phyloP scores from a whole-genome alignment of 2,797 vertebrate genomes.

The Centropyge bicolor region DNA sequence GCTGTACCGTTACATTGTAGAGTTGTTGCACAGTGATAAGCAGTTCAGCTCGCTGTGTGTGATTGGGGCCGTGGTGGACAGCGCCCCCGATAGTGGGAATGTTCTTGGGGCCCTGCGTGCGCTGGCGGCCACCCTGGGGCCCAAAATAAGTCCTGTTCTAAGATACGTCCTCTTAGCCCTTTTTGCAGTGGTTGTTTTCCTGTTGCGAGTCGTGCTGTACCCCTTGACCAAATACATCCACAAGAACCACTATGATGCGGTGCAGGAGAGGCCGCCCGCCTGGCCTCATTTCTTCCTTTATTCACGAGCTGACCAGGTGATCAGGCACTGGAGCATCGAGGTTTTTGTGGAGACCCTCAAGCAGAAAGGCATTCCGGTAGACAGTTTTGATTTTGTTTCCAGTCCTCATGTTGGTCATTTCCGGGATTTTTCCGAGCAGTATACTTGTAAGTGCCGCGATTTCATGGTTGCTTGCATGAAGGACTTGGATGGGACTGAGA shows the following conservation, averaged over 20 bases:
- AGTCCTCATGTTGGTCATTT: slow-evolving; percentile 92
- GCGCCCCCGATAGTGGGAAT: slow-evolving; percentile 91
- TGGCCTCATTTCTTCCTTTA: slow-evolving; percentile 97
- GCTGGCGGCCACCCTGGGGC: slow-evolving; percentile 85
- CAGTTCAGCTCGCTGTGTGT: slow-evolving; percentile 87
- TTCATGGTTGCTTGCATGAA: slow-evolving; percentile 90
- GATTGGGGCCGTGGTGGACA: slow-evolving; percentile 92
- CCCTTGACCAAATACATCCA: slow-evolving; percentile 92
- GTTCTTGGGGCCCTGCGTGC: slow-evolving; percentile 90
- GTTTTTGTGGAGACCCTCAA: slow-evolving; percentile 83
- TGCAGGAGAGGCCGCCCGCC: slow-evolving; percentile 84
- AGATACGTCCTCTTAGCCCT: slow-evolving; percentile 85
- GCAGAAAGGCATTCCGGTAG: slow-evolving; percentile 83
- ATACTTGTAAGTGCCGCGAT: slow-evolving; percentile 85
- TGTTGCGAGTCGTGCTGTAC: slow-evolving; percentile 89
- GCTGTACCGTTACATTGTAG: slow-evolving; percentile 94
- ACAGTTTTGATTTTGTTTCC: slow-evolving; percentile 89
- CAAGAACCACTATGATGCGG: slow-evolving; percentile 91
- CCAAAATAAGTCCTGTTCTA: slow-evolving; percentile 81
- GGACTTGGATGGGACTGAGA: slow-evolving; percentile 48
- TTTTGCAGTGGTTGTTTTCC: slow-evolving; percentile 85
- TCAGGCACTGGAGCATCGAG: slow-evolving; percentile 88
- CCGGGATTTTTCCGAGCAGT: slow-evolving; percentile 89
- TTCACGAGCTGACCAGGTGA: slow-evolving; percentile 89
- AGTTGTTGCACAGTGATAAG: slow-evolving; percentile 86